Evolutionary conservation across 2,888 invertebrate species (phyloP).

Genomic region (Tillus elongatus): DNA sequence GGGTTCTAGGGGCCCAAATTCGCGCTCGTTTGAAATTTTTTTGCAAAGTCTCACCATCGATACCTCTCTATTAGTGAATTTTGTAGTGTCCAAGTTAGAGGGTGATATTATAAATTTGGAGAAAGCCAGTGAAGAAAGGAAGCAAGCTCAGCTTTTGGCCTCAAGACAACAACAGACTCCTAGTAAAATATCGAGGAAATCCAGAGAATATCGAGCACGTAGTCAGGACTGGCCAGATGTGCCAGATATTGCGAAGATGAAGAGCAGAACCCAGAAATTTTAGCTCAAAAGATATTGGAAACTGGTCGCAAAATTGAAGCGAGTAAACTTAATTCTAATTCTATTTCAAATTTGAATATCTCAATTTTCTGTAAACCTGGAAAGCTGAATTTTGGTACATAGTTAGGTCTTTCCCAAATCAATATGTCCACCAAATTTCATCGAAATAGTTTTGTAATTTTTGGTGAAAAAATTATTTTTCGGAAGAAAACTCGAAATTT

Average conservation of each 20-base stretch:
- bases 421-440: too few species aligned
- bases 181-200: constrained; percentile 47
- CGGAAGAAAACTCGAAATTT: too few species aligned
- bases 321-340: constrained; percentile 50
- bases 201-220: constrained; percentile 64
- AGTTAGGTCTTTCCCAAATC: too few species aligned
- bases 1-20: too few species aligned
- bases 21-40: too few species aligned
- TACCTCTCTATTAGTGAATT: too few species aligned
- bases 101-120: constrained; percentile 69
- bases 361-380: too few species aligned
- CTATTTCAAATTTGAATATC: too few species aligned
- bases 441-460: too few species aligned
- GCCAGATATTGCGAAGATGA: constrained; percentile 85
- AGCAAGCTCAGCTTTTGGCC: constrained; percentile 34
- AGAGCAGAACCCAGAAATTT: constrained; percentile 82
- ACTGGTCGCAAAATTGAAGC: constrained; percentile 85
- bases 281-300: constrained; percentile 83
- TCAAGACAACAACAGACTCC: constrained; percentile 31
- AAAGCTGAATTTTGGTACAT: too few species aligned
- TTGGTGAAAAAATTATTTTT: too few species aligned
- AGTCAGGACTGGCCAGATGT: constrained; percentile 90
- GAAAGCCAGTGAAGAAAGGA: constrained; percentile 57
- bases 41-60: too few species aligned
- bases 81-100: constrained; percentile 68